These are phyloP conservation scores for Rhinophrynus dorsalis DNA, from an alignment of 2,797 vertebrate genomes.

Conservation along the genomic window DNA sequence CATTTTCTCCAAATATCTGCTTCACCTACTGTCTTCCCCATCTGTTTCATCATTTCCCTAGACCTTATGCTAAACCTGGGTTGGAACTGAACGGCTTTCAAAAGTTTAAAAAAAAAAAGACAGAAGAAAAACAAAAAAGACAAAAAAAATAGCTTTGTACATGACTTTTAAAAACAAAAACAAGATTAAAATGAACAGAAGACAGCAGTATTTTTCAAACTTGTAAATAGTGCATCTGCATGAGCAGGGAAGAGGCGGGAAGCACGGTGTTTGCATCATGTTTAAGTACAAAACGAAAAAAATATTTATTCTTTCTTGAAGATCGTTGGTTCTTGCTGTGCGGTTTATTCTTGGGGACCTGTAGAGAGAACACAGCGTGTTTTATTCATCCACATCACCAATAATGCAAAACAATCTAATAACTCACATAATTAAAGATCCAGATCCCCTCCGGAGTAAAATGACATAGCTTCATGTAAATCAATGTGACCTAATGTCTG, in stretches of 20 bases:
- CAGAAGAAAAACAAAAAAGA: constrained; percentile 41
- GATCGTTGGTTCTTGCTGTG: constrained; percentile 89
- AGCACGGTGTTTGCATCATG: constrained; percentile 97
- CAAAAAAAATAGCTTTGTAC: constrained; percentile 74
- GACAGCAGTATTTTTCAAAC: constrained; percentile 97
- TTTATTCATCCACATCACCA: too few species aligned
- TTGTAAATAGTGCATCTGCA: constrained; percentile 99
- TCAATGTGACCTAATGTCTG: too few species aligned
- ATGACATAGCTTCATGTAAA: too few species aligned
- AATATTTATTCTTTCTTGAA: constrained; percentile 99
- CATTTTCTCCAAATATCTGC: constrained; percentile 60
- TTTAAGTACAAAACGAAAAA: constrained; percentile 83
- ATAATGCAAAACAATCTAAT: too few species aligned
- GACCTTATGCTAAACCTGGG: constrained; percentile 30
- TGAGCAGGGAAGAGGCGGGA: constrained; percentile 96
- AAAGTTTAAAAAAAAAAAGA: constrained; percentile 45
- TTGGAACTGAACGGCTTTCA: constrained; percentile 46
- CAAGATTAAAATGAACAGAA: constrained; percentile 66
- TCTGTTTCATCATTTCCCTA: constrained; percentile 17
- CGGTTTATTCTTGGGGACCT: constrained; percentile 77
- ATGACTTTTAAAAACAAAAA: constrained; percentile 78
- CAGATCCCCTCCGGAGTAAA: too few species aligned
- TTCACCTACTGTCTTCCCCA: constrained; percentile 60
- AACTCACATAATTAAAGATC: too few species aligned
- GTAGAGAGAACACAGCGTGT: not conserved